Percentiles rank a stretch among this genome's conserved stretches.
Conservation (phyloP, 2,113 vertebrate species). For the Hippopotamus amphibius region DNA sequence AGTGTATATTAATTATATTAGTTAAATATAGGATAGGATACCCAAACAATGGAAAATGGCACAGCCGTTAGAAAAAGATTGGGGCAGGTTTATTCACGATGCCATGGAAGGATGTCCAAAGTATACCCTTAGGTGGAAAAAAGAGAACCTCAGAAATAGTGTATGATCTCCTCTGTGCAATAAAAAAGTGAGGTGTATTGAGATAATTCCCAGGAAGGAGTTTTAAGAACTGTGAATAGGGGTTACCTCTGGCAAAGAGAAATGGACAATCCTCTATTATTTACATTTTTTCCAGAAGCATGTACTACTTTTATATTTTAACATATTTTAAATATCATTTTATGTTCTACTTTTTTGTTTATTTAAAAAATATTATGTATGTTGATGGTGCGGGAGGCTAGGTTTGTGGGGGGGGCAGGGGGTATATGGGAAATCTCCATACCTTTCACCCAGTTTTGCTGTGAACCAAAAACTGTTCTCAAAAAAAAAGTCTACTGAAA, state of each 20-base stretch:
- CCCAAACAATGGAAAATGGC: not conserved
- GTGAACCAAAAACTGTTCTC: not conserved
- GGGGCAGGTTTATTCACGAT: not conserved
- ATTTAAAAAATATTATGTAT: not conserved
- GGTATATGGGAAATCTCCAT: not conserved
- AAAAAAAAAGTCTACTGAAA: not conserved
- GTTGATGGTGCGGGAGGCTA: not conserved
- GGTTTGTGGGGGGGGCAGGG: not conserved
- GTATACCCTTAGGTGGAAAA: not conserved
- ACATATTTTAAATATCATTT: not conserved
- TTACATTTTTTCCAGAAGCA: conserved; percentile 1
- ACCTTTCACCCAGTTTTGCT: not conserved
- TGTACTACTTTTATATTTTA: not conserved
- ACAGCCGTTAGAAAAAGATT: not conserved
- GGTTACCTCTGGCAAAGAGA: not conserved
- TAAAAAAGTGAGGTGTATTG: not conserved
- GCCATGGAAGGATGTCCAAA: not conserved
- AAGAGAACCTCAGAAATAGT: not conserved
- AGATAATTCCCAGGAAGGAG: conserved; percentile 11
- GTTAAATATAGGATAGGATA: not conserved
- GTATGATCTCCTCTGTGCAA: not conserved
- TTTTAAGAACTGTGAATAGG: conserved; percentile 24
- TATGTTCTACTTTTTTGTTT: not conserved
- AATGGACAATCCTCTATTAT: not conserved
- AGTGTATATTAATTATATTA: not conserved